Evolutionary conservation across 2,797 vertebrate species (phyloP).

Genomic region (Muscicapa striata): DNA sequence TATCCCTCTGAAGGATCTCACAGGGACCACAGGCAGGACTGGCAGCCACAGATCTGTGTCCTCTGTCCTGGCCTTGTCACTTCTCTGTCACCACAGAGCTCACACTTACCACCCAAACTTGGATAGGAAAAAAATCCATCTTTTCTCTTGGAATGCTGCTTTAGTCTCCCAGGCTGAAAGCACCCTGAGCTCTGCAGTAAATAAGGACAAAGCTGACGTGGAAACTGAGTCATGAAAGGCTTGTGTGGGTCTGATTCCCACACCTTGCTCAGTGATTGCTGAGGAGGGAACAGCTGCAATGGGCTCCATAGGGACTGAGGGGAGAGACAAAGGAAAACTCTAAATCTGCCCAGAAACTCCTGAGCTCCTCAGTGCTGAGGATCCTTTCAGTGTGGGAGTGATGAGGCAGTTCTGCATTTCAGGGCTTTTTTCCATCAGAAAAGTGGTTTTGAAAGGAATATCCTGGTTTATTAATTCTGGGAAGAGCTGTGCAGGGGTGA

Average conservation of each 20-base stretch:
- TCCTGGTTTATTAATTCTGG: neutral
- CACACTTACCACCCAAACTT: neutral
- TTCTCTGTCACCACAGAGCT: neutral
- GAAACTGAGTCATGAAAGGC: neutral
- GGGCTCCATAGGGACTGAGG: neutral
- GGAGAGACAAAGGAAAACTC: neutral
- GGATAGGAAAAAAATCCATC: neutral
- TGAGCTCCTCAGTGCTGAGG: neutral
- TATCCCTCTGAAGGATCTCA: fast-evolving
- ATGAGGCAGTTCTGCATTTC: neutral
- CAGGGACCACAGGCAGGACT: neutral
- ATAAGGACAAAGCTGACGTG: neutral
- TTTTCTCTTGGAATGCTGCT: neutral
- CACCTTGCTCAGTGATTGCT: neutral
- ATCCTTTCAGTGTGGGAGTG: neutral
- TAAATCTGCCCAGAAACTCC: neutral
- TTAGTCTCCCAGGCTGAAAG: neutral
- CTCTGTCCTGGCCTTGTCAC: neutral
- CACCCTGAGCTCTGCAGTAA: neutral
- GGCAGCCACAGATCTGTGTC: neutral
- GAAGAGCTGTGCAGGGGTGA: neutral
- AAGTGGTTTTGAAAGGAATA: neutral
- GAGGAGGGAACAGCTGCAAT: neutral
- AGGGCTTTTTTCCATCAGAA: neutral
- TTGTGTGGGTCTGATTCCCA: neutral